These are phyloP conservation scores for Romanogobio albipinnatus DNA, from an alignment of 2,113 vertebrate species.

Conservation along the genomic window DNA sequence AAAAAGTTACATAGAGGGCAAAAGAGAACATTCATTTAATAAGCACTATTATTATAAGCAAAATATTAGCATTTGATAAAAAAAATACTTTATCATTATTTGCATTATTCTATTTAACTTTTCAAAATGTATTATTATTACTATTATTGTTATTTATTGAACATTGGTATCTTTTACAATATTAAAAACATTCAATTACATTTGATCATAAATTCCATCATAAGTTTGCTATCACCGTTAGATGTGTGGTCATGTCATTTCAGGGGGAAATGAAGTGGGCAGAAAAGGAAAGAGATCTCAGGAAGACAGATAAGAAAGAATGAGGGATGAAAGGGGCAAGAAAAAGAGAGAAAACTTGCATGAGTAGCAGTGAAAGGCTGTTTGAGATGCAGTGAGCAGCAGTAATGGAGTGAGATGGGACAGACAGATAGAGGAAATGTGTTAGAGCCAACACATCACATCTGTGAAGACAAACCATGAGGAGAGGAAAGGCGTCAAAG, in stretches of 20 bases:
- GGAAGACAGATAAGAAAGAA: constrained; percentile 1
- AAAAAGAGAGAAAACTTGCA: background rate
- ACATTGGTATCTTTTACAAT: background rate
- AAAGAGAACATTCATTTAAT: background rate
- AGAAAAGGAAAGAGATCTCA: constrained; percentile 4
- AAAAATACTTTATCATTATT: no score
- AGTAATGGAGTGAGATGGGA: constrained; percentile 23
- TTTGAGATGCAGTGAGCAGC: constrained; percentile 7
- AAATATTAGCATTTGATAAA: no score
- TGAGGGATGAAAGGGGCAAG: constrained; percentile 8
- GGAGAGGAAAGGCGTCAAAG: constrained; percentile 48
- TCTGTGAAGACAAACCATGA: constrained; percentile 42
- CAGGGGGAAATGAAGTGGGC: background rate
- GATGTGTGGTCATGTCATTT: background rate
- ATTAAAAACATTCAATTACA: background rate
- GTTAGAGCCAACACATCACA: constrained; percentile 24
- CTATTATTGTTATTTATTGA: background rate
- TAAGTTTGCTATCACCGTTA: background rate
- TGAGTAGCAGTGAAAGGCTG: background rate
- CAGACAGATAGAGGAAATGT: constrained; percentile 30
- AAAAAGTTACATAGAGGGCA: background rate
- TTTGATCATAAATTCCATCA: background rate
- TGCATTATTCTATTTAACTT: no score
- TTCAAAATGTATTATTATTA: background rate
- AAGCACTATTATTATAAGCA: background rate